Evolutionary conservation across 2,113 vertebrate genomes (phyloP).

Genomic region (Promerops cafer): DNA sequence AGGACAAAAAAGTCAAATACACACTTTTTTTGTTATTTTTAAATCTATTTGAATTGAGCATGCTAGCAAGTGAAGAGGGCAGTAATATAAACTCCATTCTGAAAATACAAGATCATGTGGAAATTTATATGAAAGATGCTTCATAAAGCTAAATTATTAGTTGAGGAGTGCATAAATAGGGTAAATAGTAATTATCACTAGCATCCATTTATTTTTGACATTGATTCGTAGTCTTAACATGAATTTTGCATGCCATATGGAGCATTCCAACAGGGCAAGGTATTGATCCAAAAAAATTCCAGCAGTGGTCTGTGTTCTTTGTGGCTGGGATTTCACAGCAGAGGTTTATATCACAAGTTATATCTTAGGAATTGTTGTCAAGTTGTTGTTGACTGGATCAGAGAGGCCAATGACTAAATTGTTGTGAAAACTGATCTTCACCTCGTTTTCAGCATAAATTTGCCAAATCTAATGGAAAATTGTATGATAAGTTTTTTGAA

Average conservation of each 20-base stretch:
- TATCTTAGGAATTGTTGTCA: neutral
- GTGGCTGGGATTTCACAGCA: neutral
- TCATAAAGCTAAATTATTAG: neutral
- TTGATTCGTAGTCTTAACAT: neutral
- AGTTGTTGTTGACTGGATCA: neutral
- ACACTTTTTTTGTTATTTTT: neutral
- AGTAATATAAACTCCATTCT: neutral
- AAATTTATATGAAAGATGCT: neutral
- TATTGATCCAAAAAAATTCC: neutral
- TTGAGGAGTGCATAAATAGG: neutral
- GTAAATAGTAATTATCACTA: neutral
- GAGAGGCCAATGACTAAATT: neutral
- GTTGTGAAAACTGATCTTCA: neutral
- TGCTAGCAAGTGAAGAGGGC: neutral
- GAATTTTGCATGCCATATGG: neutral
- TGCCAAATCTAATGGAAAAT: neutral
- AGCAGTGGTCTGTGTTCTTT: neutral
- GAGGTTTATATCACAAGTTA: neutral
- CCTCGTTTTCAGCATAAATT: neutral
- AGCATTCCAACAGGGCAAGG: neutral
- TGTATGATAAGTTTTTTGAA: neutral
- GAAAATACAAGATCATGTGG: neutral
- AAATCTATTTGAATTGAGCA: neutral
- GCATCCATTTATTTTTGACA: neutral
- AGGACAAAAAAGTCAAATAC: neutral